Evolutionary conservation across 2,888 invertebrate species (phyloP).

Genomic region (Machimus rusticus): DNA sequence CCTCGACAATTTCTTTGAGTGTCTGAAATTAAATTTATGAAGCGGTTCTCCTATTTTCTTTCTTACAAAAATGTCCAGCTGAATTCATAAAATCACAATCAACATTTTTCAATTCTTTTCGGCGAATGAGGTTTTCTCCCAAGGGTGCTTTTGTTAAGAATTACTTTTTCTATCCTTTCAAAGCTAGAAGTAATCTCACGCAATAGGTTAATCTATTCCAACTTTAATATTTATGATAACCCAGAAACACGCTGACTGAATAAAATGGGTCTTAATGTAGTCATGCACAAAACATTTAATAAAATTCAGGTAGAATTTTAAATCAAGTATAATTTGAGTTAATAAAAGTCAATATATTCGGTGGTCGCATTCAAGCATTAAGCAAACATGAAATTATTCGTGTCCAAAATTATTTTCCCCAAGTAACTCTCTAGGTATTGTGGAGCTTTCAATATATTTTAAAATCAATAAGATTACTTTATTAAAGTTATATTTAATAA

Average conservation of each 20-base stretch:
- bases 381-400: not conserved
- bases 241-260: not conserved
- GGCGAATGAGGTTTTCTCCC: not conserved
- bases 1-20: not conserved
- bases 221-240: not conserved
- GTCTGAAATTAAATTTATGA: not conserved
- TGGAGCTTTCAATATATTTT: no score
- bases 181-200: not conserved
- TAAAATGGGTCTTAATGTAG: not conserved
- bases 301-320: not conserved
- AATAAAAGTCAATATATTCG: not conserved
- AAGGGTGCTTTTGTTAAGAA: not conserved
- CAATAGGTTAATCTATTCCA: not conserved
- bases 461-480: not conserved
- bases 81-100: not conserved
- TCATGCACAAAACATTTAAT: not conserved
- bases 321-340: not conserved
- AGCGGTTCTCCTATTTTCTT: not conserved
- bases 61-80: not conserved
- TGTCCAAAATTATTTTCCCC: not conserved
- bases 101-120: not conserved
- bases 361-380: not conserved
- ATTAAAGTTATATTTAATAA: not conserved
- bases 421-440: not conserved
- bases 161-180: not conserved